Percentiles rank a stretch among this genome's conserved stretches.
Conservation (phyloP, 2,888 invertebrate genomes). For the Oscheius sp. region DNA sequence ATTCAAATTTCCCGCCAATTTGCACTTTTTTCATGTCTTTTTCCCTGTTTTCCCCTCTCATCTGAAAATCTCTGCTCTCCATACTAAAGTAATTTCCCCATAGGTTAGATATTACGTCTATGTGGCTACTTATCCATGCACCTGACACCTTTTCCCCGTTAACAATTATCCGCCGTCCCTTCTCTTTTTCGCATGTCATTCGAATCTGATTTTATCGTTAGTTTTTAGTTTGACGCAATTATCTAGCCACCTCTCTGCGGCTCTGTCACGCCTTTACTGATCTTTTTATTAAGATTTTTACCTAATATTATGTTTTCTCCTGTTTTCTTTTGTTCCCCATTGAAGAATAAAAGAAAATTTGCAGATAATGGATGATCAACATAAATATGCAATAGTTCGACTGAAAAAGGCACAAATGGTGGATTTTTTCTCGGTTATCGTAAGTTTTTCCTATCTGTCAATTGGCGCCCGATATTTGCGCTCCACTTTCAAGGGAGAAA, state of each 20-base stretch:
- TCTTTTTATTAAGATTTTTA: not conserved
- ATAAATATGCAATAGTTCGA: conserved; percentile 55
- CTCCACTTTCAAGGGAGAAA: not conserved
- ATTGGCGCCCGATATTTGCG: not conserved
- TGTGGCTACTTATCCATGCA: not conserved
- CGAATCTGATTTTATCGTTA: not conserved
- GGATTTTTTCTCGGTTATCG: conserved; percentile 53
- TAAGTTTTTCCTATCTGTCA: conserved; percentile 34
- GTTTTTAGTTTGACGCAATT: not conserved
- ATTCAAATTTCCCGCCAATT: no score
- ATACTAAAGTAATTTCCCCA: not conserved
- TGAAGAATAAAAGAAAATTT: not conserved
- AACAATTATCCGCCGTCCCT: not conserved
- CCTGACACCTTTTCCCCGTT: not conserved
- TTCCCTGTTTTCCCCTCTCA: no score
- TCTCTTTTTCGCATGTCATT: not conserved
- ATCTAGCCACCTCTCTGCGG: conserved; percentile 19
- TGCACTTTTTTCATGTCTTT: no score
- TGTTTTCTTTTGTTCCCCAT: not conserved
- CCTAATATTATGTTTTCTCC: not conserved
- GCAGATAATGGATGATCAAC: conserved; percentile 10
- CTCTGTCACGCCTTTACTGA: not conserved
- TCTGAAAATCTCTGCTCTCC: no score
- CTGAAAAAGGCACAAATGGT: conserved; percentile 48
- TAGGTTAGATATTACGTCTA: no score